A percentile compares a stretch with the other conserved stretches of the same genome.
Conservation (phyloP, 2,797 vertebrate species). For the Cyprinella venusta region DNA sequence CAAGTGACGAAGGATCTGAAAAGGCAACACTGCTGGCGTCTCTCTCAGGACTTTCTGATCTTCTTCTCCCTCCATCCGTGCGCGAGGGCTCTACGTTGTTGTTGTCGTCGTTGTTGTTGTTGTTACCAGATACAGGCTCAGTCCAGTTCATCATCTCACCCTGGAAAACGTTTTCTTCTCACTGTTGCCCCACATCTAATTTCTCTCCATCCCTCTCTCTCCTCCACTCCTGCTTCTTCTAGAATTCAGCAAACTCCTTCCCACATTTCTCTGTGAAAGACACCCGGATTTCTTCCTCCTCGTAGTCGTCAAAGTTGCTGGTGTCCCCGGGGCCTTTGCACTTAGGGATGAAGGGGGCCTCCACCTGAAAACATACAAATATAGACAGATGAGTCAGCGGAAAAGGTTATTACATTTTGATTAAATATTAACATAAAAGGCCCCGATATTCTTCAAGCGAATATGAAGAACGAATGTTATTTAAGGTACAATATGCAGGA, state of each 20-base stretch:
- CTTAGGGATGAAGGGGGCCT: constrained; percentile 95
- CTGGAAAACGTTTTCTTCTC: constrained; percentile 43
- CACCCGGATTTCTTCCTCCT: constrained; percentile 93
- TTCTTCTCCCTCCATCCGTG: constrained; percentile 57
- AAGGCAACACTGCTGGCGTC: constrained; percentile 85
- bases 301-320: constrained; percentile 96
- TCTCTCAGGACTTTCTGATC: constrained; percentile 73
- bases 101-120: constrained; percentile 61
- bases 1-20: constrained; percentile 79
- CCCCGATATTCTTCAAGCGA: neutral
- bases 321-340: constrained; percentile 95
- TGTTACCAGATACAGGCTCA: constrained; percentile 78
- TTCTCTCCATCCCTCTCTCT: constrained; percentile 68
- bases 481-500: neutral
- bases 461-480: neutral
- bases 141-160: constrained; percentile 68
- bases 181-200: constrained; percentile 52
- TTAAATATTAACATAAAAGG: neutral
- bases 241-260: constrained; percentile 96
- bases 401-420: neutral
- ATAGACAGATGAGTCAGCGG: neutral
- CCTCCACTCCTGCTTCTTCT: constrained; percentile 73
- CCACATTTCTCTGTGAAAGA: constrained; percentile 93
- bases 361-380: constrained; percentile 76
- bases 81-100: constrained; percentile 66